phyloP scores from a whole-genome alignment of 92 coral and sea anemone genomes.

The Palythoa grandiflora region DNA sequence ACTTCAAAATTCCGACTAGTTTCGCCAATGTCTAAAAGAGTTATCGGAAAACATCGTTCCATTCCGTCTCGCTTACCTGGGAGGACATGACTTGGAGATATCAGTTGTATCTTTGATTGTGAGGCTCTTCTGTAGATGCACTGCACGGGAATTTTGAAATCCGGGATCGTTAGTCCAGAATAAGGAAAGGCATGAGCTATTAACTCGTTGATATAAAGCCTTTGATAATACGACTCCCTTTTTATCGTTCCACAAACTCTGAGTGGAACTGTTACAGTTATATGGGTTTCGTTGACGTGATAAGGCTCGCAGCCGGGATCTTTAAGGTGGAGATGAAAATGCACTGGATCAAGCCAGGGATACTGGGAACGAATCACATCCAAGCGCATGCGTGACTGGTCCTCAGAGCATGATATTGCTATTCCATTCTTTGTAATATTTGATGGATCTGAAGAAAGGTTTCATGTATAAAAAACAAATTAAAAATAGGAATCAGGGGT shows the following conservation, averaged over 20 bases:
- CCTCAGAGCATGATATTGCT: neutral
- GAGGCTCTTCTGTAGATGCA: constrained; percentile 27
- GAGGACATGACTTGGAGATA: neutral
- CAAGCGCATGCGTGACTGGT: constrained; percentile 23
- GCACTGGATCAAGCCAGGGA: constrained; percentile 19
- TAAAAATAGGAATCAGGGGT: neutral
- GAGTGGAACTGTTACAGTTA: neutral
- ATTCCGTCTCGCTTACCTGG: neutral
- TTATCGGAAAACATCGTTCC: no score
- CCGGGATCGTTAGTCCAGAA: constrained; percentile 3
- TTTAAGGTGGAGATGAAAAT: constrained; percentile 33
- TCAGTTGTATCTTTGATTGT: constrained; percentile 12
- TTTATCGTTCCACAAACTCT: constrained; percentile 17
- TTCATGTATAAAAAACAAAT: neutral
- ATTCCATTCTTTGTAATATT: constrained; percentile 34
- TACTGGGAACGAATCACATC: constrained; percentile 25
- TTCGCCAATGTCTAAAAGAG: no score
- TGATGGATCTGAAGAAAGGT: constrained; percentile 5
- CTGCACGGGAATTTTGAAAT: constrained; percentile 6
- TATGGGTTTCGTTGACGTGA: constrained; percentile 11
- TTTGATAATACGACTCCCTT: constrained; percentile 10
- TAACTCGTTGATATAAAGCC: constrained; percentile 5
- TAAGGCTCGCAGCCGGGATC: constrained; percentile 32
- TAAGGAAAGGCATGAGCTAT: constrained; percentile 21
- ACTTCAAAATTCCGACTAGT: no score